Evolutionary conservation across 2,888 invertebrate species (phyloP).

Genomic region (Conistra vaccinii): DNA sequence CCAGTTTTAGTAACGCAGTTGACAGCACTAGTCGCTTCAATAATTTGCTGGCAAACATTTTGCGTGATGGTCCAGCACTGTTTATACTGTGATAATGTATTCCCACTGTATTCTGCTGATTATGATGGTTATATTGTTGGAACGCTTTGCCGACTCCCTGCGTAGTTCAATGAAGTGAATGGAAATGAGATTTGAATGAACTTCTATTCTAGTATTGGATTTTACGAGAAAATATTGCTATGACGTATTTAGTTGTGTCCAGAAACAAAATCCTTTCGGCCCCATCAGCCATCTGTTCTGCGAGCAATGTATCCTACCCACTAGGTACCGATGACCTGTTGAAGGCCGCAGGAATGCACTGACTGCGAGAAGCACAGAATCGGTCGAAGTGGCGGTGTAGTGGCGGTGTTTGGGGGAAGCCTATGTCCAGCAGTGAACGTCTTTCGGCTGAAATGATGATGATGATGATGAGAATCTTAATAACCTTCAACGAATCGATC

Average conservation of each 20-base stretch:
- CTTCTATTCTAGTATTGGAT: conserved; percentile 1
- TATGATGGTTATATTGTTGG: conserved; percentile 60
- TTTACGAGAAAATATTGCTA: neutral
- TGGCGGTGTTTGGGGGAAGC: too few relatives aligned
- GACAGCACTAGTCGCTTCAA: conserved; percentile 72
- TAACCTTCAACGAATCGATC: too few relatives aligned
- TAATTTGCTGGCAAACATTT: conserved; percentile 76
- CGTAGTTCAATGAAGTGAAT: conserved; percentile 28
- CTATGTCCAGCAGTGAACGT: too few relatives aligned
- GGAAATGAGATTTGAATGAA: conserved; percentile 29
- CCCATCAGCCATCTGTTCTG: too few relatives aligned
- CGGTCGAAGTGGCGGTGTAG: too few relatives aligned
- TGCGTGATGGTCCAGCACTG: conserved; percentile 57
- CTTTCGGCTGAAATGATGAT: too few relatives aligned
- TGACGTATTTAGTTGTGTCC: neutral
- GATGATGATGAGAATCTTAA: too few relatives aligned
- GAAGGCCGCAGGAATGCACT: too few relatives aligned
- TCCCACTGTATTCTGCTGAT: conserved; percentile 55
- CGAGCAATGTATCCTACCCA: too few relatives aligned
- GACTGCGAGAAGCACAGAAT: too few relatives aligned
- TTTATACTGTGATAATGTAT: conserved; percentile 69
- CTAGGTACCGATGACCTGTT: too few relatives aligned
- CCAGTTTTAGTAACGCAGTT: neutral
- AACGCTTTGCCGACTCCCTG: conserved; percentile 37
- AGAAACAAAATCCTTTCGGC: too few relatives aligned